phyloP scores from a whole-genome alignment of 37 sponge, comb jelly and placozoan species.

The Axinella damicornis region DNA sequence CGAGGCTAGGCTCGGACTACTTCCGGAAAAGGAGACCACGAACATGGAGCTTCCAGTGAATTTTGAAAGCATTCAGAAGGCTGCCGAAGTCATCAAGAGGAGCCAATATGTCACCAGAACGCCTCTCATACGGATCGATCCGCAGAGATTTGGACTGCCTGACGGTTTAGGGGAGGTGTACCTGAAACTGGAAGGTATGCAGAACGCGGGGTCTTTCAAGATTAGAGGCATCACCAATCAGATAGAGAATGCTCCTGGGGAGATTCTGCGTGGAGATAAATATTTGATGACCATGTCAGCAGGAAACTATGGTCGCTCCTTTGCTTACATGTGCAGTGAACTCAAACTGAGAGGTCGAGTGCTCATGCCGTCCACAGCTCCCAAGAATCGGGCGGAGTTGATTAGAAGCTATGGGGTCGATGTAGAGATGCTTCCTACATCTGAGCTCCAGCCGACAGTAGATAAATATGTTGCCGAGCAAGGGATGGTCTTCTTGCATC shows the following conservation, averaged over 20 bases:
- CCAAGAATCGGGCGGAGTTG: slow-evolving; percentile 23
- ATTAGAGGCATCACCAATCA: slow-evolving; percentile 51
- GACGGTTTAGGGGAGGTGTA: slow-evolving; percentile 21
- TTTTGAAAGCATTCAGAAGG: slow-evolving; percentile 31
- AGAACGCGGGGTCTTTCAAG: slow-evolving; percentile 66
- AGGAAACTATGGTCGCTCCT: slow-evolving; percentile 73
- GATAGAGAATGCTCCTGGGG: slow-evolving; percentile 25
- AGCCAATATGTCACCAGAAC: slow-evolving; percentile 49
- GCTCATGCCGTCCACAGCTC: slow-evolving; percentile 62
- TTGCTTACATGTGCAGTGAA: slow-evolving; percentile 52
- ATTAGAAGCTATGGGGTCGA: slow-evolving; percentile 51
- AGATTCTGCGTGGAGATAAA: slow-evolving; percentile 20
- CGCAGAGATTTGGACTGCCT: slow-evolving; percentile 32
- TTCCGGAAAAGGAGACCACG: not conserved
- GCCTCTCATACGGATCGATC: slow-evolving; percentile 23
- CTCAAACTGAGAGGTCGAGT: slow-evolving; percentile 32
- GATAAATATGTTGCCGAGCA: slow-evolving; percentile 32
- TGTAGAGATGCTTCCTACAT: slow-evolving; percentile 46
- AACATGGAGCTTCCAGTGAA: slow-evolving; percentile 14
- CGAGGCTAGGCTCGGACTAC: too few relatives aligned
- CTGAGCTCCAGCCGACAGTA: slow-evolving; percentile 45
- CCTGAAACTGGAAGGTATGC: slow-evolving; percentile 64
- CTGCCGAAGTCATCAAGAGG: not conserved
- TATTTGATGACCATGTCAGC: slow-evolving; percentile 74
- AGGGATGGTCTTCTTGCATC: slow-evolving; percentile 63